phyloP scores from a whole-genome alignment of 2,888 invertebrate species.

The Atethmia centrago region DNA sequence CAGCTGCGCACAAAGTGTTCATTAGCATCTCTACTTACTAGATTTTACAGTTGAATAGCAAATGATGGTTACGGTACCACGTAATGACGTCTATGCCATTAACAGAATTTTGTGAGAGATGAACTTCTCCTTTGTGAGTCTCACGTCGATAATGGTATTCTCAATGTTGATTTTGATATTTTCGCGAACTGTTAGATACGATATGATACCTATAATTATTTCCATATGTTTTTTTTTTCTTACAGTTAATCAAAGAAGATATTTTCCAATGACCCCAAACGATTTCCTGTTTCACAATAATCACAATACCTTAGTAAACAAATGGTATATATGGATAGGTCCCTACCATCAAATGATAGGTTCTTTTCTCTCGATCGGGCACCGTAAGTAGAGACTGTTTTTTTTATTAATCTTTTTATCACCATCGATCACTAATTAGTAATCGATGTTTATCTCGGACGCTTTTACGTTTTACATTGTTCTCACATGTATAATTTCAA shows the following conservation, averaged over 20 bases:
- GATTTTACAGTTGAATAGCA: conserved; percentile 63
- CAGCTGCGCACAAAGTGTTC: conserved; percentile 64
- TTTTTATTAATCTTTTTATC: too few species aligned
- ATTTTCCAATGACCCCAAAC: not conserved
- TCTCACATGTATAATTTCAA: too few species aligned
- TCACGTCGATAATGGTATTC: not conserved
- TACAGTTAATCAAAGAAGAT: conserved; percentile 7
- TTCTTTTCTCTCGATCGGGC: not conserved
- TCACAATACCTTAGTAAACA: not conserved
- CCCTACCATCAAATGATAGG: not conserved
- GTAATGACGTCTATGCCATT: conserved; percentile 43
- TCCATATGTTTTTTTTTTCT: not conserved
- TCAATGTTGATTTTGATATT: conserved; percentile 6
- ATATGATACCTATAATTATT: not conserved
- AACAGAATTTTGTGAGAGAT: conserved; percentile 23
- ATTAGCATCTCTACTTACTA: conserved; percentile 58
- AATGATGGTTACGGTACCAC: conserved; percentile 55
- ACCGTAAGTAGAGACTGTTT: too few species aligned
- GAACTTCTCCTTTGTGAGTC: conserved; percentile 3
- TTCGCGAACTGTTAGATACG: not conserved
- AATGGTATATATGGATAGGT: not conserved
- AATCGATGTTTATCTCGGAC: too few species aligned
- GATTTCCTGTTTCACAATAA: conserved; percentile 7
- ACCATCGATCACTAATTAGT: too few species aligned
- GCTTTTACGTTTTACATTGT: too few species aligned